A percentile compares a stretch with the other conserved stretches of the same genome.
Conservation (phyloP, 2,888 invertebrate species). For the Caenorhabditis imperialis region DNA sequence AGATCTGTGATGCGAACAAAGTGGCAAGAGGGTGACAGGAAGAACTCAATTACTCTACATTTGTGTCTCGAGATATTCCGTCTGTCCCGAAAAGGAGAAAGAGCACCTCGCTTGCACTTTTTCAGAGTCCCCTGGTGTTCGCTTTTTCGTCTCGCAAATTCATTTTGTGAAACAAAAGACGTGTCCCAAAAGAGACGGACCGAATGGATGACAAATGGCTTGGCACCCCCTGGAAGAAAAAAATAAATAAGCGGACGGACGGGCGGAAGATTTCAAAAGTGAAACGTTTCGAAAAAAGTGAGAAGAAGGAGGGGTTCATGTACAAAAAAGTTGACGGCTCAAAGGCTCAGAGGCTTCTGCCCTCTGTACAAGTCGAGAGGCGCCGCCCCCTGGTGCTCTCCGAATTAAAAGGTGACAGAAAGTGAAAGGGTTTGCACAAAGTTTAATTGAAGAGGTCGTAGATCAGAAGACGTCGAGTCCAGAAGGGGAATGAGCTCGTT, state of each 20-base stretch:
- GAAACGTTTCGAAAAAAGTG: not conserved
- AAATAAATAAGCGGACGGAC: constrained; percentile 36
- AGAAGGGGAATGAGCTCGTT: constrained; percentile 20
- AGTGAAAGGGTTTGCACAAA: constrained; percentile 5
- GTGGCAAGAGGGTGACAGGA: constrained; percentile 9
- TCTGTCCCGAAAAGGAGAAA: too few species aligned
- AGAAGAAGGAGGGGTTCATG: constrained; percentile 16
- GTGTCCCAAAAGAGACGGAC: constrained; percentile 26
- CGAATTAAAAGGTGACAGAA: constrained; percentile 26
- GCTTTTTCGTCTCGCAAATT: constrained; percentile 12
- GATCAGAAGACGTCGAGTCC: constrained; percentile 18
- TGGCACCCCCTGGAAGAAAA: constrained; percentile 28
- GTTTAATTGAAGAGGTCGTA: constrained; percentile 6
- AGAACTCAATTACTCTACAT: constrained; percentile 25
- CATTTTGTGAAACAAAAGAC: constrained; percentile 42
- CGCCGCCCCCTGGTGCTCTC: constrained; percentile 17
- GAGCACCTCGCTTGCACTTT: constrained; percentile 12
- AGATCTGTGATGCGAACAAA: too few species aligned
- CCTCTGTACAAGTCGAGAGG: constrained; percentile 32
- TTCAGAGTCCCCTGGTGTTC: constrained; percentile 34
- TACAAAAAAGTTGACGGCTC: constrained; percentile 52
- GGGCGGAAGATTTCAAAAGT: constrained; percentile 26
- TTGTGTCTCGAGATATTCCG: too few species aligned
- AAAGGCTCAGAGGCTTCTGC: constrained; percentile 33
- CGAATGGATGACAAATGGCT: constrained; percentile 44